These are phyloP conservation scores for Romanogobio albipinnatus DNA, from an alignment of 2,113 vertebrate species.

Conservation along the genomic window DNA sequence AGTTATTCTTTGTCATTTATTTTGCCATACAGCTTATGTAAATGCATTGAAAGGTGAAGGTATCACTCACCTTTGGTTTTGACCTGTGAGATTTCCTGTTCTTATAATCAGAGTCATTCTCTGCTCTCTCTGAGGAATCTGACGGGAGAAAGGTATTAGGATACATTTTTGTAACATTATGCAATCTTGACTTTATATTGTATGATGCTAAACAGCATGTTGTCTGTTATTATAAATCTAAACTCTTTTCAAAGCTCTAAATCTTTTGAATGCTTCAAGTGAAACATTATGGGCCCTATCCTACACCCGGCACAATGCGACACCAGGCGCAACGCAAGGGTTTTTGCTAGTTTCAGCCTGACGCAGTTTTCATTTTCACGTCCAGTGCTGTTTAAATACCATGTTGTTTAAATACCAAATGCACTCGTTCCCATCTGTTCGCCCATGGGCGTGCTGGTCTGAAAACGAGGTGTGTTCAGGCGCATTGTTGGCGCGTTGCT, in stretches of 20 bases:
- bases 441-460: no score
- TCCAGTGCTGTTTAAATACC: no score
- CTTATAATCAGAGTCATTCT: slow-evolving; percentile 68
- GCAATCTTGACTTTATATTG: no score
- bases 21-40: background rate
- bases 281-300: background rate
- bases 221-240: background rate
- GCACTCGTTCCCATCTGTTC: no score
- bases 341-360: no score
- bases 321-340: no score
- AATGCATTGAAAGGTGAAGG: background rate
- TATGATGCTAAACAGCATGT: background rate
- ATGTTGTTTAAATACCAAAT: no score
- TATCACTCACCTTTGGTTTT: slow-evolving; percentile 74
- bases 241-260: background rate
- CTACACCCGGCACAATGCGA: no score
- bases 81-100: slow-evolving; percentile 73
- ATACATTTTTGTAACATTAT: background rate
- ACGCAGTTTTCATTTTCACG: no score
- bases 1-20: background rate
- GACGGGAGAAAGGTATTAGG: background rate
- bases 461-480: no score
- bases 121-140: slow-evolving; percentile 75
- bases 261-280: background rate
- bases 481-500: no score